Conservation (phyloP, 2,113 vertebrate genomes). For the Calypte anna region DNA sequence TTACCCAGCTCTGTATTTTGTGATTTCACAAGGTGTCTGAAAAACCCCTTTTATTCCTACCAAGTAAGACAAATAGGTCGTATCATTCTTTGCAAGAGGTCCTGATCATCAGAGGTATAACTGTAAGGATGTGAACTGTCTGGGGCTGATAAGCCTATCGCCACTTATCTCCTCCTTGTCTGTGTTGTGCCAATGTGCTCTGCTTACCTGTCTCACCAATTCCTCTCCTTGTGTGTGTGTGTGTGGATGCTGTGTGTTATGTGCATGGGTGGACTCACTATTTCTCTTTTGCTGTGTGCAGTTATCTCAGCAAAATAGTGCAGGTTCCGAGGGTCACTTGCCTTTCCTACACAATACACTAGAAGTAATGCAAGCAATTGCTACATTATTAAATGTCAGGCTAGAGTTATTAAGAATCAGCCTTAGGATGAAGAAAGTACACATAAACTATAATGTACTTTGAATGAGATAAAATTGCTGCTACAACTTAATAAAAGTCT, state of each 20-base stretch:
- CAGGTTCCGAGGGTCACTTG: neutral
- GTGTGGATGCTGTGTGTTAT: fast-evolving
- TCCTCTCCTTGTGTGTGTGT: neutral
- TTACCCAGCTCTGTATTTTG: neutral
- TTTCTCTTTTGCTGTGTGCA: neutral
- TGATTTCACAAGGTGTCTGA: neutral
- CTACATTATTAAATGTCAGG: neutral
- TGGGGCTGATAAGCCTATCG: neutral
- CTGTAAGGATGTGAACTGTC: neutral
- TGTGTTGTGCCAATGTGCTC: neutral
- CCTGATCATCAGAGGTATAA: neutral
- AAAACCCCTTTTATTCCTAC: neutral
- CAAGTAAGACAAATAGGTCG: neutral
- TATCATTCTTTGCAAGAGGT: neutral
- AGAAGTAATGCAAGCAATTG: neutral
- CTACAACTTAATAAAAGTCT: conserved; percentile 15
- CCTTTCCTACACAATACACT: neutral
- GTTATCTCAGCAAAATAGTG: neutral
- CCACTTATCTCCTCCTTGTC: neutral
- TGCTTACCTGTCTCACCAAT: fast-evolving
- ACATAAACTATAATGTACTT: neutral
- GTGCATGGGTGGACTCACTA: neutral
- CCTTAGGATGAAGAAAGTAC: conserved; percentile 21
- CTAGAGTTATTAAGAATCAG: conserved; percentile 24
- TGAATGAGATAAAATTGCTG: conserved; percentile 19